Evolutionary conservation across 2,797 vertebrate genomes (phyloP).

Genomic region (Pseudotriccus pelzelni): DNA sequence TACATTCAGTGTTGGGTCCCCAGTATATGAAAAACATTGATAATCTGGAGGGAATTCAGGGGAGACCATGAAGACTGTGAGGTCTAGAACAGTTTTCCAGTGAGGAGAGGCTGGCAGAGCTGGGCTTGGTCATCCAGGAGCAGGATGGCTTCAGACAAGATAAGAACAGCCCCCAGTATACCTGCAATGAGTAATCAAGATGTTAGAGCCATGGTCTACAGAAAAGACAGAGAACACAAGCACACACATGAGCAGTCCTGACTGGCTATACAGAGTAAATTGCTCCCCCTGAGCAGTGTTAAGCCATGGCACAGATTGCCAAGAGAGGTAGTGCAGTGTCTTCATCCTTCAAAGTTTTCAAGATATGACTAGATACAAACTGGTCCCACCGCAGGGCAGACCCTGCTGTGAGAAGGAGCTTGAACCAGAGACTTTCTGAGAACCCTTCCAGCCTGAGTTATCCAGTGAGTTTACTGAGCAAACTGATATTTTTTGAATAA

Average conservation of each 20-base stretch:
- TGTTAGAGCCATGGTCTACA: not conserved
- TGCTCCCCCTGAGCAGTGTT: not conserved
- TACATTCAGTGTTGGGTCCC: not conserved
- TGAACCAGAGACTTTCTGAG: not conserved
- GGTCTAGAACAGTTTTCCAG: not conserved
- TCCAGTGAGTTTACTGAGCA: not conserved
- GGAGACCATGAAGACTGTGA: not conserved
- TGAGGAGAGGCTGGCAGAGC: not conserved
- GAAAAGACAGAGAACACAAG: accelerated
- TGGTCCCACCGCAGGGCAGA: not conserved
- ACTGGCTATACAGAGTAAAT: not conserved
- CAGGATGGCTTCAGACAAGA: not conserved
- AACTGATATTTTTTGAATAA: not conserved
- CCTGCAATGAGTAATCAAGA: not conserved
- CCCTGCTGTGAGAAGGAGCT: not conserved
- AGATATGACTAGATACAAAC: not conserved
- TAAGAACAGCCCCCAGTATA: not conserved
- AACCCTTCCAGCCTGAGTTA: not conserved
- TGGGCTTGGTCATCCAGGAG: not conserved
- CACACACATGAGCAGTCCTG: not conserved
- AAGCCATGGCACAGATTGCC: not conserved
- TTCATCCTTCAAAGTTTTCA: not conserved
- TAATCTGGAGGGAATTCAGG: not conserved
- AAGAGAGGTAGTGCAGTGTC: accelerated
- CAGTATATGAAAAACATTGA: not conserved